Evolutionary conservation across 2,888 invertebrate genomes (phyloP), one percentile per base, ranked within the genome.

Genomic region (Panzeria rudis): DNA sequence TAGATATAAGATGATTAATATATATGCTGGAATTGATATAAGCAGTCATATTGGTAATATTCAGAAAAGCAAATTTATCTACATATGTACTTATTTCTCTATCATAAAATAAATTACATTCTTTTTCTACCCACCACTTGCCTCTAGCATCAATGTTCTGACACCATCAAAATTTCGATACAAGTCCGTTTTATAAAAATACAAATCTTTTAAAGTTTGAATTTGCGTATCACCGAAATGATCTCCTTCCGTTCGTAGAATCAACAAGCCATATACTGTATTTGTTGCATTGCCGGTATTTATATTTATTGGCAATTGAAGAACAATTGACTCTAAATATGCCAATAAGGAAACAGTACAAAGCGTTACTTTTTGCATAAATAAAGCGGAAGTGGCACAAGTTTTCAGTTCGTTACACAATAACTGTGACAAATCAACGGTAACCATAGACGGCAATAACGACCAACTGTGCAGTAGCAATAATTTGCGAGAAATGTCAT

Each of bases 151-250:
- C 29, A 71, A 11, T 4, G 29, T 20, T 17, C 29, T 8, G 2
- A 83, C 1, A 15, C 47, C n/a, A 17, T 29, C 61, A 20, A 80
- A 52, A 54, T 84, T 68, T n/a, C 77, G 59, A 29, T 69, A 76
- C 25, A 83, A 32, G 0, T 86, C 69, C n/a, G 85, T 83, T 71
- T 86, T 86, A 66, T 87, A 88, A 77, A 89, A 90, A 54, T 90
- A 90, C 13, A 90, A 88, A 0, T 89, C 88, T 17, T 89, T 88
- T 4, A 90, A 84, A 17, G 89, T 75, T 13, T 90, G 87, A 15
- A 90, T 84, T 35, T 90, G 89, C 0, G 80, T 75, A n/a, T 83
- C 72, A 0, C 87, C 87, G 47, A 90, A 68, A 2, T 88, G 76
- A 29, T 89, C 86, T 4, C 72, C 69, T 8, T 86, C 87, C 29